A percentile compares a stretch with the other conserved stretches of the same genome.
Evolutionary conservation across 2,113 vertebrate genomes (phyloP).

Genomic region (Pogona vitticeps): DNA sequence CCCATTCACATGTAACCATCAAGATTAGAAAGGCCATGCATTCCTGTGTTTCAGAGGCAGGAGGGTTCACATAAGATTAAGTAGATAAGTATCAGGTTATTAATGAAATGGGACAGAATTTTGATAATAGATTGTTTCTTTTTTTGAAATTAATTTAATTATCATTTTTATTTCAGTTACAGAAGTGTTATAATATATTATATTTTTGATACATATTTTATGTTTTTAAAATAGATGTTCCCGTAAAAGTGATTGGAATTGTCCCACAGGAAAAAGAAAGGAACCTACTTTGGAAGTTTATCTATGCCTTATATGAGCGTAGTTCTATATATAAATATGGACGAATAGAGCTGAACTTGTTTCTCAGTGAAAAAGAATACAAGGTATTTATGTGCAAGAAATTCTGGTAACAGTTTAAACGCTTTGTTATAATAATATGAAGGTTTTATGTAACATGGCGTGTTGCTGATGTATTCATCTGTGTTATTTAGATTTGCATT

Average conservation of each 20-base stretch:
- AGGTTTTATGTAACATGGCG: not conserved
- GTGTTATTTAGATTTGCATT: not conserved
- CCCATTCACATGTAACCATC: not conserved
- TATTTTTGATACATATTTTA: slow-evolving; percentile 41
- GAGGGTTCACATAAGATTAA: not conserved
- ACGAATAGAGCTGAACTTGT: slow-evolving; percentile 89
- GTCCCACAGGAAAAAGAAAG: slow-evolving; percentile 79
- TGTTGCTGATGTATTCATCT: not conserved
- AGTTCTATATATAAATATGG: slow-evolving; percentile 87
- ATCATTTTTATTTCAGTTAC: not conserved
- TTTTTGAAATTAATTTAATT: not conserved
- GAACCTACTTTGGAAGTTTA: slow-evolving; percentile 81
- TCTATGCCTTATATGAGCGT: slow-evolving; percentile 84
- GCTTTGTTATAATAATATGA: not conserved
- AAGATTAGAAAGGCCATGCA: not conserved
- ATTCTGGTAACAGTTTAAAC: not conserved
- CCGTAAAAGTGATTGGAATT: slow-evolving; percentile 88
- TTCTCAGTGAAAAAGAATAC: slow-evolving; percentile 88
- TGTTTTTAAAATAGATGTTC: slow-evolving; percentile 78
- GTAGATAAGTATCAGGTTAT: not conserved
- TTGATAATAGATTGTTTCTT: not conserved
- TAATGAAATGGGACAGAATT: not conserved
- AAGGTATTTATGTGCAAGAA: slow-evolving; percentile 71
- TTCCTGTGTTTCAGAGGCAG: not conserved
- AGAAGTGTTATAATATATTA: not conserved